Evolutionary conservation across 2,113 vertebrate genomes (phyloP).

Genomic region (Halcyon senegalensis): DNA sequence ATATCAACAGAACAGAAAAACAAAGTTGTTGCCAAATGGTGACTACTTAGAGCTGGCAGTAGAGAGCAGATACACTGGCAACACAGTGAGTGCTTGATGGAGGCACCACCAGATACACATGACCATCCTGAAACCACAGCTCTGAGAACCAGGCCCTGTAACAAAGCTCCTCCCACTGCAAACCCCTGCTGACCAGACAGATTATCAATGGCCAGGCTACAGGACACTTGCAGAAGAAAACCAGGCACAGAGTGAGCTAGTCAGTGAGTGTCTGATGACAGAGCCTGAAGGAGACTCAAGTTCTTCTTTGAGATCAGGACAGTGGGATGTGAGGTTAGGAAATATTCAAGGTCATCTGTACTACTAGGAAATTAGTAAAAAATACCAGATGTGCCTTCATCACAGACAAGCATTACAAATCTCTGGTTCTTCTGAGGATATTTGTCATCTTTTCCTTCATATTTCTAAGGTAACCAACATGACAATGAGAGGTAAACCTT

Average conservation of each 20-base stretch:
- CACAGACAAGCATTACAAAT: not conserved
- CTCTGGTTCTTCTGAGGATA: not conserved
- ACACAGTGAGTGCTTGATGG: rapidly evolving
- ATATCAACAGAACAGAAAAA: not conserved
- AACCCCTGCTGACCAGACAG: not conserved
- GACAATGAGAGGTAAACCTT: not conserved
- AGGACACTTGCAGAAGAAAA: not conserved
- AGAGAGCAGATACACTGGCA: not conserved
- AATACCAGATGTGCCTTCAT: rapidly evolving
- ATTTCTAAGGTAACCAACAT: not conserved
- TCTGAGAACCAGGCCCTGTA: rapidly evolving
- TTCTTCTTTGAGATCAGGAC: not conserved
- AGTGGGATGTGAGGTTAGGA: not conserved
- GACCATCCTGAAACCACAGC: rapidly evolving
- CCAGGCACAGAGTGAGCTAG: not conserved
- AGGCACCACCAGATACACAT: rapidly evolving
- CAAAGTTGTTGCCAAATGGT: not conserved
- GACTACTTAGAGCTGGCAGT: not conserved
- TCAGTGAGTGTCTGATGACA: rapidly evolving
- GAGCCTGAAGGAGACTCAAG: not conserved
- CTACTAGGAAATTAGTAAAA: not conserved
- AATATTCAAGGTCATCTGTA: not conserved
- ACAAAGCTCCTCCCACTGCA: not conserved
- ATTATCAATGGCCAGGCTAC: not conserved
- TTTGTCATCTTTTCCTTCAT: not conserved